phyloP scores from a whole-genome alignment of 2,113 vertebrate species.

The Edolisoma coerulescens region DNA sequence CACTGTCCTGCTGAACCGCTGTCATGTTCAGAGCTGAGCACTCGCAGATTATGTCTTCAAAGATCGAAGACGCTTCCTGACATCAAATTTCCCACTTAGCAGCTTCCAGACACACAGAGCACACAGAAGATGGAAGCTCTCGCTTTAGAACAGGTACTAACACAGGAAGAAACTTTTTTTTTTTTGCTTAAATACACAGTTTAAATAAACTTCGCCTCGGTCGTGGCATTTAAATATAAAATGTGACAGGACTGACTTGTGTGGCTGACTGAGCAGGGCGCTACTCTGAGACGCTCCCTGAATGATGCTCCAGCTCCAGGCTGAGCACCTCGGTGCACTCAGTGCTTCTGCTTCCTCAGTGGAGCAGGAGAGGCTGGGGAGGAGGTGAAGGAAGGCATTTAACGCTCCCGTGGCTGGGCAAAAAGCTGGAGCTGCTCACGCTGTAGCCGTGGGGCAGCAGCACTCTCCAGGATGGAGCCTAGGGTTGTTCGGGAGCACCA shows the following conservation, averaged over 20 bases:
- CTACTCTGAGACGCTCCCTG: neutral
- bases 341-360: fast-evolving
- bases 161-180: neutral
- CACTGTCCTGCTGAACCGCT: neutral
- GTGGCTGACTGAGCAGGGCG: neutral
- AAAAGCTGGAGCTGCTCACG: neutral
- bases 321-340: neutral
- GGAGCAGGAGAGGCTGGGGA: neutral
- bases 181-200: neutral
- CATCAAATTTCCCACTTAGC: neutral
- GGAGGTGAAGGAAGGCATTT: neutral
- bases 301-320: neutral
- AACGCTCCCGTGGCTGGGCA: neutral
- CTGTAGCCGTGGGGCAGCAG: neutral
- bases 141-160: neutral
- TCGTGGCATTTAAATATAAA: neutral
- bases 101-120: neutral
- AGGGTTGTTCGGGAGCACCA: fast-evolving
- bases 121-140: neutral
- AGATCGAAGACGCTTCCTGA: neutral
- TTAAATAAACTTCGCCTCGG: neutral
- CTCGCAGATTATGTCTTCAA: neutral
- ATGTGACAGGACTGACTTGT: fast-evolving
- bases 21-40: neutral
- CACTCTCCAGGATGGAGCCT: neutral